Evolutionary conservation across 1,140 invertebrate genomes (phyloP).

Genomic region (Drosophila punjabiensis): DNA sequence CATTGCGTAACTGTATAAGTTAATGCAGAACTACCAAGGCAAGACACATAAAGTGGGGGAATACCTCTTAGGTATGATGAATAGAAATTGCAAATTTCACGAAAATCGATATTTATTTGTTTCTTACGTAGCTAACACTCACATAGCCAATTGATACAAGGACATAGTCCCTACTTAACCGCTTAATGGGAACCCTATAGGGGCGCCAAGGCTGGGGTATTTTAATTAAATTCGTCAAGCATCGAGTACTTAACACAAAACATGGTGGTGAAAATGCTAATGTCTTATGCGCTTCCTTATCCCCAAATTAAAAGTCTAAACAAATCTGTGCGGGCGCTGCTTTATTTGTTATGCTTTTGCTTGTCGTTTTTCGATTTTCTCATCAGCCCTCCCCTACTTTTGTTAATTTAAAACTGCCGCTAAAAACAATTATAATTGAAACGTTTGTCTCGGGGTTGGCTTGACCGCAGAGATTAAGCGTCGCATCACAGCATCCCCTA

Average conservation of each 20-base stretch:
- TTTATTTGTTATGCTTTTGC: constrained; percentile 53
- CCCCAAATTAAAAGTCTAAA: constrained; percentile 62
- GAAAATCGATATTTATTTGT: constrained; percentile 30
- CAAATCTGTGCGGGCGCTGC: constrained; percentile 66
- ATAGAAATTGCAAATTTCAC: constrained; percentile 59
- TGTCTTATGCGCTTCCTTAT: constrained; percentile 62
- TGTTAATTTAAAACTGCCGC: constrained; percentile 60
- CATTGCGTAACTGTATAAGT: constrained; percentile 26
- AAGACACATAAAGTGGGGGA: neutral
- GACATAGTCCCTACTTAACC: neutral
- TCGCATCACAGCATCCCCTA: constrained; percentile 15
- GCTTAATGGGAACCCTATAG: neutral
- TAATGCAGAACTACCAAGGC: neutral
- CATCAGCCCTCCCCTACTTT: constrained; percentile 53
- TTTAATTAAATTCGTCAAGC: constrained; percentile 55
- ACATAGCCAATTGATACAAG: neutral
- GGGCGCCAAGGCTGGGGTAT: neutral
- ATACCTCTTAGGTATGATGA: constrained; percentile 60
- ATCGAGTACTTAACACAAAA: constrained; percentile 34
- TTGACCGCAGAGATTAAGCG: constrained; percentile 27
- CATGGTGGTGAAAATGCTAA: constrained; percentile 23
- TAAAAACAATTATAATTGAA: constrained; percentile 77
- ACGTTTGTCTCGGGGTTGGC: constrained; percentile 15
- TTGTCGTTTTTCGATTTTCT: neutral
- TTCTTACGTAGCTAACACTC: neutral